Conservation (phyloP, 2,888 invertebrate genomes). For the Keiferia lycopersicella region DNA sequence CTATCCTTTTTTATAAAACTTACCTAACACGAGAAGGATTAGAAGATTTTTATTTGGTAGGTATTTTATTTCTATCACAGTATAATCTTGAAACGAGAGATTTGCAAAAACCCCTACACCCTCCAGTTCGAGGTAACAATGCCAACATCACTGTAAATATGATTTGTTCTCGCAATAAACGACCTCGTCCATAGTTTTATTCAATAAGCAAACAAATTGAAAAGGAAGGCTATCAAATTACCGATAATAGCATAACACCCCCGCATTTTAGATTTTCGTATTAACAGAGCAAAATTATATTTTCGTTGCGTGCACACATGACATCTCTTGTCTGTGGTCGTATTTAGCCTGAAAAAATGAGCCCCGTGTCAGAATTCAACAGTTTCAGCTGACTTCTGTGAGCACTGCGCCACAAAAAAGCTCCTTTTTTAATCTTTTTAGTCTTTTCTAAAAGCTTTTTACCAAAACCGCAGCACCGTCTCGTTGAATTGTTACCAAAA, state of each 20-base stretch:
- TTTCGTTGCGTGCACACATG: no score
- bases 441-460: slow-evolving; percentile 46
- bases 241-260: slow-evolving; percentile 19
- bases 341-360: background rate
- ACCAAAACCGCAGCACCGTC: slow-evolving; percentile 47
- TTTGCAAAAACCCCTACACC: slow-evolving; percentile 4
- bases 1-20: no score
- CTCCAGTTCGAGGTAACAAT: slow-evolving; percentile 42
- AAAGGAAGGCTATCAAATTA: slow-evolving; percentile 48
- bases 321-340: no score
- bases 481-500: slow-evolving; percentile 29
- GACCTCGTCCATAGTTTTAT: slow-evolving; percentile 22
- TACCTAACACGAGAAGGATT: no score
- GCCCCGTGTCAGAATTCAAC: background rate
- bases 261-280: slow-evolving; percentile 3
- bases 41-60: no score
- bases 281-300: no score
- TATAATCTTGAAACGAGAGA: no score
- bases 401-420: slow-evolving; percentile 13
- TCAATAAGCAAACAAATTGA: slow-evolving; percentile 43
- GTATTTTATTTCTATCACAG: no score
- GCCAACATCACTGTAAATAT: slow-evolving; percentile 50
- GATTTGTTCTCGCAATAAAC: slow-evolving; percentile 42
- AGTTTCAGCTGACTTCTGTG: slow-evolving; percentile 10
- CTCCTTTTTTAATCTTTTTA: slow-evolving; percentile 31